A percentile compares a stretch with the other conserved stretches of the same genome.
Conservation (phyloP, 2,797 vertebrate genomes). For the Rhyacichthys aspro region DNA sequence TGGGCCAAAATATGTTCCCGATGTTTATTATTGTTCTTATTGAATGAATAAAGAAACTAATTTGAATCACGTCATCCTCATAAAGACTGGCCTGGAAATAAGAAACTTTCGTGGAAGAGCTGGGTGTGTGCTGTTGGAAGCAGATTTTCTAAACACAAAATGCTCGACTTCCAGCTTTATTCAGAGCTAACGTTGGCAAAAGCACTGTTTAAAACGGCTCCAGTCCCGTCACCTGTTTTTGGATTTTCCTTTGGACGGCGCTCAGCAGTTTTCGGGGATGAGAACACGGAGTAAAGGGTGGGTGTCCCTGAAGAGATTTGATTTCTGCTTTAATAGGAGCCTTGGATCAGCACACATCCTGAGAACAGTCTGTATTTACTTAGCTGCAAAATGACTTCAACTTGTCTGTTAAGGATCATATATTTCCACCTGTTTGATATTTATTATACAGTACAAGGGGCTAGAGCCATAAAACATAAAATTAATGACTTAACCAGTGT, state of each 20-base stretch:
- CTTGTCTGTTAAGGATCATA: not conserved
- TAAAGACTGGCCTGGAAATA: too few relatives aligned
- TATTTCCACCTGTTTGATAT: not conserved
- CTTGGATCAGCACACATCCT: conserved; percentile 20
- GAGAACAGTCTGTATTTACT: conserved; percentile 11
- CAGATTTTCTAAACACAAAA: too few relatives aligned
- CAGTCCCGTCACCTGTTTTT: not conserved
- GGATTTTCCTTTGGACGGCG: conserved; percentile 8
- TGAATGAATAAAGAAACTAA: too few relatives aligned
- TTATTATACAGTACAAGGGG: too few relatives aligned
- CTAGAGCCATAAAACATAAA: too few relatives aligned
- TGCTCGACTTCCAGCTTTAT: too few relatives aligned
- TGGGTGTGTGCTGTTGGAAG: not conserved
- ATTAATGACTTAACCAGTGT: too few relatives aligned
- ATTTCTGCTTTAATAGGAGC: conserved; percentile 5
- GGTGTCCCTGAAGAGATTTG: conserved; percentile 18
- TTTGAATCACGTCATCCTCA: too few relatives aligned
- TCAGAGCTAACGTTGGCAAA: too few relatives aligned
- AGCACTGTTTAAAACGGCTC: not conserved
- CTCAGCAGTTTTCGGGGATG: not conserved
- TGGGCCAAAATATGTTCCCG: too few relatives aligned
- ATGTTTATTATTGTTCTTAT: too few relatives aligned
- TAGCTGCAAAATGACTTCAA: conserved; percentile 7
- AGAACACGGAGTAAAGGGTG: conserved; percentile 1
- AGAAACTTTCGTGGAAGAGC: too few relatives aligned